A percentile compares a stretch with the other conserved stretches of the same genome.
These are phyloP conservation scores for Gymnobelideus leadbeateri DNA, from an alignment of 2,113 vertebrate genomes.

Conservation along the genomic window DNA sequence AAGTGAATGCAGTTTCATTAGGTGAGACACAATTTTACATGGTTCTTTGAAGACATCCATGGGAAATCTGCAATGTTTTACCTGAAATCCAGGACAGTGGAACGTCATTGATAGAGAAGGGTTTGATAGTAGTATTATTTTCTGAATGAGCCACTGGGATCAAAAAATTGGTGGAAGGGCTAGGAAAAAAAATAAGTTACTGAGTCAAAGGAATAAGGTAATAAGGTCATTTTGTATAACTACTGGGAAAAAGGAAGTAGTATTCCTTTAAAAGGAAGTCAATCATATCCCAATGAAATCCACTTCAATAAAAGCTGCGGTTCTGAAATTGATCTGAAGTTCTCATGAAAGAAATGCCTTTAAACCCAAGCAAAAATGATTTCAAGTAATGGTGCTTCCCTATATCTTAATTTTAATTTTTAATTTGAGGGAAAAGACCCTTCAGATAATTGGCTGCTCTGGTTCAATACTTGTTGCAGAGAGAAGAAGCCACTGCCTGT, in stretches of 20 bases:
- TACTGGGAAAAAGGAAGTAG: constrained; percentile 79
- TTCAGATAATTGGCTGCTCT: constrained; percentile 76
- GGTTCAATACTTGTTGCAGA: constrained; percentile 73
- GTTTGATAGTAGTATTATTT: constrained; percentile 48
- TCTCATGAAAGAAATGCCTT: constrained; percentile 76
- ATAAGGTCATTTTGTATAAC: constrained; percentile 25
- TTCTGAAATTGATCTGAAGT: constrained; percentile 67
- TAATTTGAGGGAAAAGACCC: constrained; percentile 25
- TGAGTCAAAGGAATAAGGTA: constrained; percentile 54
- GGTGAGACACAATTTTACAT: constrained; percentile 36
- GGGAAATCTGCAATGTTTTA: constrained; percentile 24
- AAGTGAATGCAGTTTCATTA: constrained; percentile 58
- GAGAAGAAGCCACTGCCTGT: constrained; percentile 57
- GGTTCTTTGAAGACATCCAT: constrained; percentile 47
- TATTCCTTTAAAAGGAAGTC: constrained; percentile 75
- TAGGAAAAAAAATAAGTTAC: constrained; percentile 25
- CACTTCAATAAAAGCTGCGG: constrained; percentile 67
- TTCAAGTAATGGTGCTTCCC: neutral
- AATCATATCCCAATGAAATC: constrained; percentile 67
- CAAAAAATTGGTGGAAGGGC: constrained; percentile 24
- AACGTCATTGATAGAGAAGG: constrained; percentile 11
- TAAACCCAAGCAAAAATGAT: constrained; percentile 54
- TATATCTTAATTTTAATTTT: neutral
- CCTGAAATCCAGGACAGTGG: constrained; percentile 38
- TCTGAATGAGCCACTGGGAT: constrained; percentile 60